Conservation (phyloP, 1,140 invertebrate species). For the Hylaeus volcanicus region DNA sequence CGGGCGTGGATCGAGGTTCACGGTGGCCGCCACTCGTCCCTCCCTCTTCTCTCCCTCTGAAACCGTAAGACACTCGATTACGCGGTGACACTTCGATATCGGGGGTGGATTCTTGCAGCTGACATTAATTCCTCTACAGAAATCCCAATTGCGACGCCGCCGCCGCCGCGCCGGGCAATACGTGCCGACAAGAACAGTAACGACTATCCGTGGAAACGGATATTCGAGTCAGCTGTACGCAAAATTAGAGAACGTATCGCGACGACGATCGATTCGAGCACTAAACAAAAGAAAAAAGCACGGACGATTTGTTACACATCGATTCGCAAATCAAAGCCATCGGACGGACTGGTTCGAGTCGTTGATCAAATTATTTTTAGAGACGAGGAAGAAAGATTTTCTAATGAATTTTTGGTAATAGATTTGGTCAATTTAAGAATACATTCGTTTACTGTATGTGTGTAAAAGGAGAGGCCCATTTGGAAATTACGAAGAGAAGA, state of each 20-base stretch:
- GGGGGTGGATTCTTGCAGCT: slow-evolving; percentile 19
- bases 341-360: background rate
- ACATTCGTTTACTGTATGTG: too few relatives aligned
- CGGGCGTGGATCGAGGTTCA: slow-evolving; percentile 88
- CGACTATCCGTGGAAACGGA: background rate
- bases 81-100: slow-evolving; percentile 33
- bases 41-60: slow-evolving; percentile 78
- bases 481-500: too few relatives aligned
- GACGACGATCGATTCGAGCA: background rate
- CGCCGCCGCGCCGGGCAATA: background rate
- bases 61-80: slow-evolving; percentile 68
- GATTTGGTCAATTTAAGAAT: too few relatives aligned
- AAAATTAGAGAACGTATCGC: background rate
- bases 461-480: too few relatives aligned
- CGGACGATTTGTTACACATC: background rate
- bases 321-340: background rate
- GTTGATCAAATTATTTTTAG: too few relatives aligned
- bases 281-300: background rate
- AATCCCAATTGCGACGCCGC: background rate
- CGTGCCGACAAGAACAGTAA: background rate
- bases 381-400: too few relatives aligned
- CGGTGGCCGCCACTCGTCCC: slow-evolving; percentile 78
- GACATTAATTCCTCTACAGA: slow-evolving; percentile 44
- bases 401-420: too few relatives aligned
- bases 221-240: background rate